A percentile compares a stretch with the other conserved stretches of the same genome.
Conservation (phyloP, 2,797 vertebrate species). For the Loriculus beryllinus region DNA sequence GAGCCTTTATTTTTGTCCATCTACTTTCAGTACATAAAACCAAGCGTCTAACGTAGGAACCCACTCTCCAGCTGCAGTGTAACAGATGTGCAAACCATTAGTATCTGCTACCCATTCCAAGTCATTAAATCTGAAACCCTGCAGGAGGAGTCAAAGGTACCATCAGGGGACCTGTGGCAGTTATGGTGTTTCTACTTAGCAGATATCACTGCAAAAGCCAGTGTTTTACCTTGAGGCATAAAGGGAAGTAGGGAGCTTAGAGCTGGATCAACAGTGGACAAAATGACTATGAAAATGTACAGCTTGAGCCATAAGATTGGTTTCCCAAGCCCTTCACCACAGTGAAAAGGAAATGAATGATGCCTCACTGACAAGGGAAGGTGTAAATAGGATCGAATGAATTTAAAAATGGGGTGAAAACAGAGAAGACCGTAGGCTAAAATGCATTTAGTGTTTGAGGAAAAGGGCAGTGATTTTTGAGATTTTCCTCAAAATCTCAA, state of each 20-base stretch:
- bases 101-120: constrained; percentile 64
- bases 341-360: neutral
- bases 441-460: neutral
- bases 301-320: neutral
- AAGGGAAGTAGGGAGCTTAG: neutral
- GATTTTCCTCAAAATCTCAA: neutral
- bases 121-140: constrained; percentile 57
- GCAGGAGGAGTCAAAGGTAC: constrained; percentile 52
- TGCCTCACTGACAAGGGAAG: neutral
- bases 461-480: neutral
- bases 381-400: neutral
- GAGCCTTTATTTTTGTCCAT: constrained; percentile 40
- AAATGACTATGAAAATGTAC: neutral
- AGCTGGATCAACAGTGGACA: neutral
- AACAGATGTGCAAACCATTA: constrained; percentile 69
- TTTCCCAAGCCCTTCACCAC: neutral
- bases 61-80: constrained; percentile 45
- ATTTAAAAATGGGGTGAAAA: neutral
- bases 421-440: neutral
- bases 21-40: neutral
- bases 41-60: neutral
- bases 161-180: constrained; percentile 45
- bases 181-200: constrained; percentile 20
- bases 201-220: neutral
- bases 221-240: neutral